Evolutionary conservation across 2,888 invertebrate genomes (phyloP), one percentile per base, ranked within the genome.

Genomic region (Cheilosia urbana): DNA sequence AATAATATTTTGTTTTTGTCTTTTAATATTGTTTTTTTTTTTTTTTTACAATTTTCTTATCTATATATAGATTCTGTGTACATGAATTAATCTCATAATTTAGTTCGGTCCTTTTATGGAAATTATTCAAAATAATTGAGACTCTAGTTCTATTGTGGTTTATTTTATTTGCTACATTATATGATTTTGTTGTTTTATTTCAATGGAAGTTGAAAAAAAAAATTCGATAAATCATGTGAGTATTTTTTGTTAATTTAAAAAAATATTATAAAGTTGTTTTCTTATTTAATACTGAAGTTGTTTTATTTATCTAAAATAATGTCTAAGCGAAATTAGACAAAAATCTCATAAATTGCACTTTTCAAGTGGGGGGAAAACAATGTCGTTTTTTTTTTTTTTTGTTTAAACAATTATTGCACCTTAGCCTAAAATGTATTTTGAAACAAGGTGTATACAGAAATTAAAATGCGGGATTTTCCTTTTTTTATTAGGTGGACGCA

Each of bases 41-140:
- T 85, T 47, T 84, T 85, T 85, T 85, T 85, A 81, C 81, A 85
- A 85, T 85, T 85, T 72, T 53, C 76, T 85, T 85, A 85, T 66
- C 85, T 85, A 85, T 85, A 85, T 62, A 81, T 85, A 85, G 24
- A 57, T 40, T 76, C 37, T 81, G 85, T 85, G 76, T 80, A 80
- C 71, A 72, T 80, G 71, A 79, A 82, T 68, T 72, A 63, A 65
- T 58, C n/a, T 53, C 3, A 34, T 65, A 24, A 62, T 63, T 37
- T 37, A 63, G 51, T 63, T 63, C 19, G 55, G 53, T 45, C 1
- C 62, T 45, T 45, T 51, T 45, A 42, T 58, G n/a, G 24, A 77
- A 77, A 82, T 77, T 66, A 76, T 66, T 77, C 9, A 49, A 82
- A 77, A 82, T 82, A 82, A 77, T 77, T 62, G 3, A 19, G 17